Conservation (phyloP, 2,797 vertebrate genomes). For the Hapalemur alaotrensis region DNA sequence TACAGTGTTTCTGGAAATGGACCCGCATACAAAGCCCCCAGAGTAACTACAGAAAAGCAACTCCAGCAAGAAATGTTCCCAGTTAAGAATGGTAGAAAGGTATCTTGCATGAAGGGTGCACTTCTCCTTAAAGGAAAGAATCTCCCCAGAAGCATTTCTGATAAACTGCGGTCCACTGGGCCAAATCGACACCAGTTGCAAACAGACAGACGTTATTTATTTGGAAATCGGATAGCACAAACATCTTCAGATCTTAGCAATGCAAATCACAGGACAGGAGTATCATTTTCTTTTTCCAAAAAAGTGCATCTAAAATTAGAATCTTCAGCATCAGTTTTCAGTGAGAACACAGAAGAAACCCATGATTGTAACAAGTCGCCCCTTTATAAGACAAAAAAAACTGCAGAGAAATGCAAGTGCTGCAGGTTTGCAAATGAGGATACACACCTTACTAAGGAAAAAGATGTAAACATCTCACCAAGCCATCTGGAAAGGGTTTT, state of each 20-base stretch:
- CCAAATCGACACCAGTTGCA: conserved; percentile 77
- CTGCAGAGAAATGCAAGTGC: conserved; percentile 76
- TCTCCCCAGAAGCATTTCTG: conserved; percentile 72
- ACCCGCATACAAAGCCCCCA: conserved; percentile 86
- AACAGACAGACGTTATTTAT: conserved; percentile 63
- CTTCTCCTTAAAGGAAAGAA: conserved; percentile 71
- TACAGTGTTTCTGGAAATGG: conserved; percentile 88
- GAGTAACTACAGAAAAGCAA: conserved; percentile 83
- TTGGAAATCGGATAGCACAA: conserved; percentile 78
- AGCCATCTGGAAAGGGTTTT: conserved; percentile 56
- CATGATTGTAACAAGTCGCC: conserved; percentile 87
- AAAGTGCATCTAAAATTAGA: conserved; percentile 93
- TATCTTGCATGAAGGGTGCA: conserved; percentile 71
- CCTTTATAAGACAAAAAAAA: conserved; percentile 85
- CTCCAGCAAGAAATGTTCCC: conserved; percentile 82
- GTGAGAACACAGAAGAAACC: conserved; percentile 93
- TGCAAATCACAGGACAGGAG: conserved; percentile 88
- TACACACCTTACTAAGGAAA: conserved; percentile 50
- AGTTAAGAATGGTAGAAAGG: conserved; percentile 81
- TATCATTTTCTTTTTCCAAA: conserved; percentile 98
- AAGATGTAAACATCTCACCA: conserved; percentile 45
- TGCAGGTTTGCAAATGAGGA: conserved; percentile 73
- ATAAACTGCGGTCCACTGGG: conserved; percentile 72
- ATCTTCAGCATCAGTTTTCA: conserved; percentile 97
- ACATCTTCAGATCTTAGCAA: conserved; percentile 77